phyloP scores from a whole-genome alignment of 2,113 vertebrate genomes.

The Bujurquina vittata region DNA sequence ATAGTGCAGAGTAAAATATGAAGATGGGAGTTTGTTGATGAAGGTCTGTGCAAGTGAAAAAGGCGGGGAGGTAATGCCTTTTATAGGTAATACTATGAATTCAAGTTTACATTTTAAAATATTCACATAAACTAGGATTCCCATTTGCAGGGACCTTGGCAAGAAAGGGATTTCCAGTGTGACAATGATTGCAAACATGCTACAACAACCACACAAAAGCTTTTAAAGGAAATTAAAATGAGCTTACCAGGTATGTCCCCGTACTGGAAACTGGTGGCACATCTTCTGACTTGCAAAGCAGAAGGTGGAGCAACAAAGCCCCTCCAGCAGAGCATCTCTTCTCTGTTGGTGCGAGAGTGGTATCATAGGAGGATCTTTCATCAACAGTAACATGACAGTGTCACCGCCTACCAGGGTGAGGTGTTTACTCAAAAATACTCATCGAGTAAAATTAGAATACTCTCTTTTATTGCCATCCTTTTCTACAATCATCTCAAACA shows the following conservation, averaged over 20 bases:
- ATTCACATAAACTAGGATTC: background rate
- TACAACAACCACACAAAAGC: background rate
- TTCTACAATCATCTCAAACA: background rate
- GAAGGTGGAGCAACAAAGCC: background rate
- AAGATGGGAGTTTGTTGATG: background rate
- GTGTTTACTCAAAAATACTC: too few species aligned
- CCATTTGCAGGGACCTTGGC: background rate
- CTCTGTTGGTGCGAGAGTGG: too few species aligned
- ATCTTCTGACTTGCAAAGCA: background rate
- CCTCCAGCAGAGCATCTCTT: background rate
- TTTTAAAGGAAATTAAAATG: too few species aligned
- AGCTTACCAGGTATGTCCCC: background rate
- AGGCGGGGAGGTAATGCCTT: background rate
- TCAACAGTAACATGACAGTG: too few species aligned
- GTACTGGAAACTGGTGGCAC: too few species aligned
- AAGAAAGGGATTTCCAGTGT: background rate
- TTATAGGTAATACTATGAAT: background rate
- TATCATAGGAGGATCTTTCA: too few species aligned
- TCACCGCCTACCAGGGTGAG: too few species aligned
- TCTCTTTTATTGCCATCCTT: too few species aligned
- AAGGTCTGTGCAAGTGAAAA: background rate
- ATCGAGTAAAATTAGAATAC: too few species aligned
- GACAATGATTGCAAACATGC: background rate
- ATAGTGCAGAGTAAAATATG: too few species aligned
- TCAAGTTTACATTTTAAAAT: too few species aligned